These are phyloP conservation scores for Scolopax bukidnonensis DNA, from an alignment of 2,797 vertebrate species.

Conservation along the genomic window DNA sequence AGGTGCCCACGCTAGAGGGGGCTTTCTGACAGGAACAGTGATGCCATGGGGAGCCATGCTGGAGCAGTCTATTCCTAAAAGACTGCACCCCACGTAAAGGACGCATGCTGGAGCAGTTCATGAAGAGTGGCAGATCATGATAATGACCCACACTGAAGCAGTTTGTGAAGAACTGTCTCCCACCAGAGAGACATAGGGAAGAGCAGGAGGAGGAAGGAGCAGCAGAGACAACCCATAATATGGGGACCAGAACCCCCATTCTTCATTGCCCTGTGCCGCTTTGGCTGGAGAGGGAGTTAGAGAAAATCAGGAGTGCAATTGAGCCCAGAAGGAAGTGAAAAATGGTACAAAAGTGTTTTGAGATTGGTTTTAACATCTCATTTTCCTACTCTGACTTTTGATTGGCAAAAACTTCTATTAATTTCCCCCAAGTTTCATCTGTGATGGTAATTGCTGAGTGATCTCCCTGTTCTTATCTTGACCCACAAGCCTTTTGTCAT, in stretches of 20 bases:
- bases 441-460: neutral
- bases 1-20: neutral
- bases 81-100: neutral
- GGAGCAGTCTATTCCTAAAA: neutral
- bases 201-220: neutral
- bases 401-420: neutral
- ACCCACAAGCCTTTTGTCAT: neutral
- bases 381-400: neutral
- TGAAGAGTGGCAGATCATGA: too few species aligned
- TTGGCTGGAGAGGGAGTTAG: accelerated
- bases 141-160: neutral
- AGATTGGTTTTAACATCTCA: neutral
- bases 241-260: neutral
- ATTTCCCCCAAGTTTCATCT: accelerated
- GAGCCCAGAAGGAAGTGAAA: neutral
- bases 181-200: neutral
- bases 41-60: accelerated
- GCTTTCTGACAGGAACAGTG: neutral
- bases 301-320: neutral
- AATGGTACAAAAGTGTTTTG: neutral
- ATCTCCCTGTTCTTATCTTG: neutral
- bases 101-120: neutral
- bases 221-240: neutral
- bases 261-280: accelerated
- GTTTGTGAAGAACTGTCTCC: neutral